phyloP scores from a whole-genome alignment of 2,888 invertebrate species.

The Hartigia nigra region DNA sequence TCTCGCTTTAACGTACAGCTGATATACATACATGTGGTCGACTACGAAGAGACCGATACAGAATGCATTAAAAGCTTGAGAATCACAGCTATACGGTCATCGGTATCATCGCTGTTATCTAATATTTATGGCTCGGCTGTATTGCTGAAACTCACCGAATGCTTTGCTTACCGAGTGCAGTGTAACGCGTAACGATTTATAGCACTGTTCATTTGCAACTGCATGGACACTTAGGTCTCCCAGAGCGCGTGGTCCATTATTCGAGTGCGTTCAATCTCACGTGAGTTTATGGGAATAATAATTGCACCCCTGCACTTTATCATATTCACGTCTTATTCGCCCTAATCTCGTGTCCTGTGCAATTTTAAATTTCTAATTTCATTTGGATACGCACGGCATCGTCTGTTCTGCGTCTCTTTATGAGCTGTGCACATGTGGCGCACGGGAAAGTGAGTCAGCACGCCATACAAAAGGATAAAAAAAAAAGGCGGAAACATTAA shows the following conservation, averaged over 20 bases:
- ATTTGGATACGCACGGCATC: constrained; percentile 33
- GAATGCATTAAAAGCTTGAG: constrained; percentile 39
- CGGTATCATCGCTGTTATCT: background rate
- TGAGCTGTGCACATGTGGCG: constrained; percentile 1
- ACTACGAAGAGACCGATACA: constrained; percentile 37
- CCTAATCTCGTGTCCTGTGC: background rate
- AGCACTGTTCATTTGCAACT: background rate
- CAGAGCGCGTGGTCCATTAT: background rate
- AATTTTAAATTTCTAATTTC: constrained; percentile 33
- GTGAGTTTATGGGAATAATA: background rate
- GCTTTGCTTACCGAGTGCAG: background rate
- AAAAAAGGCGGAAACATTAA: background rate
- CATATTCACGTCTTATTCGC: background rate
- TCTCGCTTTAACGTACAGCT: constrained; percentile 50
- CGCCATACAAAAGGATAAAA: background rate
- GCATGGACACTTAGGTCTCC: background rate
- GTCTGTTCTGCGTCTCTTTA: constrained; percentile 1
- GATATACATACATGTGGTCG: constrained; percentile 26
- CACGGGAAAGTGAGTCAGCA: background rate
- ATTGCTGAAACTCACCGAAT: background rate
- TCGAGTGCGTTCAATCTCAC: background rate
- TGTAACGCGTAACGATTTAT: background rate
- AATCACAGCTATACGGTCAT: constrained; percentile 25
- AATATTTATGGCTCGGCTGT: background rate
- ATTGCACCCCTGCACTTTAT: background rate